Base-by-base conservation (phyloP, 2,113 vertebrate species). In the Tetrax tetrax region DNA sequence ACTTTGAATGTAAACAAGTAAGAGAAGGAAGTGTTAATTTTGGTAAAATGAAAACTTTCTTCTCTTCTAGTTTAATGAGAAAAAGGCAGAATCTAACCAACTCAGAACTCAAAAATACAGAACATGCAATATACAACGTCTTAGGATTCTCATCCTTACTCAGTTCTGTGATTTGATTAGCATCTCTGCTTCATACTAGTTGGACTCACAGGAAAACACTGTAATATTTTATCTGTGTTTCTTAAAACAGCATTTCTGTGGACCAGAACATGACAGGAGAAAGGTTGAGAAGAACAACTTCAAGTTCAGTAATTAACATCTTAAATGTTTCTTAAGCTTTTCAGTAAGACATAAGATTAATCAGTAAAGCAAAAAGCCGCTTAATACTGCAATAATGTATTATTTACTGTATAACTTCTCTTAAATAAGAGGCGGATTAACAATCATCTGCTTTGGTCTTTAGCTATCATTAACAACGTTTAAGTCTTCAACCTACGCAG, bases 391-490 rank as follows among this genome's bases (percentile, higher is more conserved):
- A 92, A 51, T 29, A 69, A 54, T 41, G 6, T 70, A 43, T 43
- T 86, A 43, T 78, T 92, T 94, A 29, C 25, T 53, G 20, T 83
- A 14, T 54, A 81, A 14, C 33, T 89, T 64, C 51, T 78, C 81
- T 87, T 94, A 91, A 68, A 59, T 50, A 63, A 76, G 45, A 96
- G 54, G 16, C 91, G 63, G 70, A 93, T 64, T 66, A 89, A 19
- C 25, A 27, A 51, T 92, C 83, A 88, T 71, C 45, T 94, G 50
- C 86, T 91, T 95, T 93, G 15, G 31, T 92, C 81, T 74, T 86
- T 78, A 81, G 18, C 33, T 80, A 27, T 77, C 50, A 80, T 41
- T 90, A 65, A 38, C 48, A 65, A 57, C 28, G 7, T 80, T 93
- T 89, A 88, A 94, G 81, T 92, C 43, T 72, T 90, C 87, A 82